phyloP scores from a whole-genome alignment of 2,113 vertebrate species.

The Ancistrus triradiatus region DNA sequence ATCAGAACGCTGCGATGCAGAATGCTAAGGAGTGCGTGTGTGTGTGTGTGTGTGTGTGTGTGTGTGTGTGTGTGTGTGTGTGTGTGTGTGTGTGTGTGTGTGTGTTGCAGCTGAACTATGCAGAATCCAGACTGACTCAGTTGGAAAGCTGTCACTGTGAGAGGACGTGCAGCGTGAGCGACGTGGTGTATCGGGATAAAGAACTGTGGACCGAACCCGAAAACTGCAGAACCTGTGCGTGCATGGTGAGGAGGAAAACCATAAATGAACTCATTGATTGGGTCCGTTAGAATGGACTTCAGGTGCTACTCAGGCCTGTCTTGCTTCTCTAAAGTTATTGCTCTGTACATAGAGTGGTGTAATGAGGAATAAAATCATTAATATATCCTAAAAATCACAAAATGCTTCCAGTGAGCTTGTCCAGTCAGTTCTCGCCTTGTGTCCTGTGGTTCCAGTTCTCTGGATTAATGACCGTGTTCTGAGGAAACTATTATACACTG shows the following conservation, averaged over 20 bases:
- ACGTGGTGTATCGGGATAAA: slow-evolving; percentile 81
- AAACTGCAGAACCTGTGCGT: slow-evolving; percentile 90
- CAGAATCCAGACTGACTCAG: slow-evolving; percentile 90
- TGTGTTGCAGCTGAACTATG: slow-evolving; percentile 84
- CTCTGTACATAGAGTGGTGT: too few species aligned
- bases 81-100: slow-evolving; percentile 1
- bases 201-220: slow-evolving; percentile 90
- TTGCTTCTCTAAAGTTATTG: too few species aligned
- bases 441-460: too few species aligned
- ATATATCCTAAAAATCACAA: too few species aligned
- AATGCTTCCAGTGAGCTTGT: too few species aligned
- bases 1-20: slow-evolving; percentile 15
- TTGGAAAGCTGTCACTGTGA: slow-evolving; percentile 93
- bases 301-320: too few species aligned
- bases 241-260: slow-evolving; percentile 81
- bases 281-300: too few species aligned
- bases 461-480: too few species aligned
- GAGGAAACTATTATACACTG: too few species aligned
- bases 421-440: too few species aligned
- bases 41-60: slow-evolving; percentile 2
- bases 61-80: neutral
- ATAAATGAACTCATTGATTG: too few species aligned
- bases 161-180: slow-evolving; percentile 86
- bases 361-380: too few species aligned
- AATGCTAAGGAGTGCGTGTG: slow-evolving; percentile 16